Percentiles rank a stretch among this genome's conserved stretches.
These are phyloP conservation scores for Anarhynchus alexandrinus DNA, from an alignment of 2,113 vertebrate genomes.

Conservation along the genomic window DNA sequence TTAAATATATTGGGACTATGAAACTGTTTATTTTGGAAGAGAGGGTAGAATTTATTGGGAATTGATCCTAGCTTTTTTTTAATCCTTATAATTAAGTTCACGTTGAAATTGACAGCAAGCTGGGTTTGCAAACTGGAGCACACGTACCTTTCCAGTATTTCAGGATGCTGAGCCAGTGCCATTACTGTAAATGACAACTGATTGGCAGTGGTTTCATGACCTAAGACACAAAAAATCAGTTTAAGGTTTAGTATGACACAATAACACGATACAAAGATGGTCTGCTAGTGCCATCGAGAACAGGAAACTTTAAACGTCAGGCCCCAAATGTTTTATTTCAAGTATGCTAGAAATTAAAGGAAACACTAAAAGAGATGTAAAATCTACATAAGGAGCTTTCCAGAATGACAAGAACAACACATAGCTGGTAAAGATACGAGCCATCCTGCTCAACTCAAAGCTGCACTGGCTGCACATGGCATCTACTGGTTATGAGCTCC, in stretches of 20 bases:
- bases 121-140: neutral
- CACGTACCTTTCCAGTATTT: constrained; percentile 82
- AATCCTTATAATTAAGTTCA: neutral
- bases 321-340: neutral
- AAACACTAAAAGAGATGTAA: neutral
- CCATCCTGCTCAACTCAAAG: neutral
- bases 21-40: neutral
- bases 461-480: neutral
- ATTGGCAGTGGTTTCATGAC: constrained; percentile 91
- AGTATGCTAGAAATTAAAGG: neutral
- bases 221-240: constrained; percentile 51
- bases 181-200: constrained; percentile 86
- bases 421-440: neutral
- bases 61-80: neutral
- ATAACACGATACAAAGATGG: neutral
- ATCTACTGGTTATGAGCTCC: neutral
- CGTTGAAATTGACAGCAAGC: neutral
- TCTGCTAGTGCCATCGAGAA: neutral
- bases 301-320: neutral
- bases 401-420: neutral
- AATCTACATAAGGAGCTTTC: neutral
- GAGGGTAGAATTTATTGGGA: neutral
- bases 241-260: neutral
- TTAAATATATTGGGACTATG: neutral
- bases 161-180: constrained; percentile 84